These are phyloP conservation scores for Amphiprion percula DNA, from an alignment of 2,113 vertebrate species.

Conservation along the genomic window DNA sequence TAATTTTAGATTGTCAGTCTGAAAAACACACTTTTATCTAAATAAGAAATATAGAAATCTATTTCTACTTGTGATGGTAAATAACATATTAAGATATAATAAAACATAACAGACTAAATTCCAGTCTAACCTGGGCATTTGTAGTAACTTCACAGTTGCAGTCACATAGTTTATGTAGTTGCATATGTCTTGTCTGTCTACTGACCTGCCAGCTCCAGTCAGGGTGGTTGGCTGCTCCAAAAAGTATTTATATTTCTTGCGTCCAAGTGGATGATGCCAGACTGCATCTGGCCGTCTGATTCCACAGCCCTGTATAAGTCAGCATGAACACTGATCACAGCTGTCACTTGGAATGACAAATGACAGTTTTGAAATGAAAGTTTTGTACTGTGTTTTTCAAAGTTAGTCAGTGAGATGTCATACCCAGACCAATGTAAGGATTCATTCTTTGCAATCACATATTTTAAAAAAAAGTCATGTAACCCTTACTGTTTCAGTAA, in stretches of 20 bases:
- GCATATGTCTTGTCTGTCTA: background rate
- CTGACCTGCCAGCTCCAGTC: conserved; percentile 88
- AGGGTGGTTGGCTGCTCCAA: conserved; percentile 88
- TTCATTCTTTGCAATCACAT: no score
- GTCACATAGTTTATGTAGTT: background rate
- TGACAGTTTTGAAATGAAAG: background rate
- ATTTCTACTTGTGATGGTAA: no score
- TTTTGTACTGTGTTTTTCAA: background rate
- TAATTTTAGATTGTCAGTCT: background rate
- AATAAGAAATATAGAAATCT: no score
- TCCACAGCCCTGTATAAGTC: conserved; percentile 75
- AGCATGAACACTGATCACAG: background rate
- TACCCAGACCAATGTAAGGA: no score
- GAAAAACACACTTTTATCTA: no score
- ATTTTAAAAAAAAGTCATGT: background rate
- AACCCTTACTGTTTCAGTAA: background rate
- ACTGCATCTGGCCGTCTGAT: conserved; percentile 81
- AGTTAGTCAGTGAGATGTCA: background rate
- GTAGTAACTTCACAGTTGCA: background rate
- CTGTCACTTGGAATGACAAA: background rate
- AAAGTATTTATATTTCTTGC: conserved; percentile 87
- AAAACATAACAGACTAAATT: background rate
- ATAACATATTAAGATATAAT: background rate
- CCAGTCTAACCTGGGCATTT: background rate
- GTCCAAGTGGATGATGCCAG: conserved; percentile 87